Evolutionary conservation across 2,797 vertebrate species (phyloP), one percentile per base, ranked within the genome.

Genomic region (Lepus oiostolus): DNA sequence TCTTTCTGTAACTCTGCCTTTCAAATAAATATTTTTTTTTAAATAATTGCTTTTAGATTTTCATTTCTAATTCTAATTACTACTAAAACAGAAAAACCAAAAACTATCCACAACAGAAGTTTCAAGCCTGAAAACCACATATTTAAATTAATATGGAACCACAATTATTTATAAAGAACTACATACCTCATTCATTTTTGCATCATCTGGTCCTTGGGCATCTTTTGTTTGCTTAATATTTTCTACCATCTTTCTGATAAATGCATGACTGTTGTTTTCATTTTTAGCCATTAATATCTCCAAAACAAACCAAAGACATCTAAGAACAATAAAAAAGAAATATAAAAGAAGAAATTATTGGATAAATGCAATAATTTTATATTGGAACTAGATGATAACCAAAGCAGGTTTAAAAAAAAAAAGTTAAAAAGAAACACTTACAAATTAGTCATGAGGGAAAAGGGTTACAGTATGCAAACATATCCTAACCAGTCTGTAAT

Each of bases 221-320:
- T 99, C 99, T 98, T 99, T 99, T 3, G 99, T 99, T 98, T 99
- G 99, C 96, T 99, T 99, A 94, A 99, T 99, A 96, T 99, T 99
- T 98, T 99, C 99, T 97, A 99, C 99, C 99, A 99, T 99, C 98
- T 99, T 99, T 97, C 99, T 99, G 62, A 99, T 99, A 98, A 99
- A 99, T 0, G 99, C 99, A 16, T 99, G 99, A 95, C 99, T 99
- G 98, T 99, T 99, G 98, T 99, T 99, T 98, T 99, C 99, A 95
- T 99, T 99, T 98, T 99, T 99, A 96, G 99, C 98, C 99, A 99
- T 99, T 96, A 99, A 96, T 96, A 99, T 99, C 98, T 99, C 99
- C 91, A 99, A 98, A 97, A 99, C 99, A 91, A 99, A 99, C 99
- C 99, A 99, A 80, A 99, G 98, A 96, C 99, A 99, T 97, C 99